Evolutionary conservation across 2,888 invertebrate genomes (phyloP).

Genomic region (Candidula unifasciata): DNA sequence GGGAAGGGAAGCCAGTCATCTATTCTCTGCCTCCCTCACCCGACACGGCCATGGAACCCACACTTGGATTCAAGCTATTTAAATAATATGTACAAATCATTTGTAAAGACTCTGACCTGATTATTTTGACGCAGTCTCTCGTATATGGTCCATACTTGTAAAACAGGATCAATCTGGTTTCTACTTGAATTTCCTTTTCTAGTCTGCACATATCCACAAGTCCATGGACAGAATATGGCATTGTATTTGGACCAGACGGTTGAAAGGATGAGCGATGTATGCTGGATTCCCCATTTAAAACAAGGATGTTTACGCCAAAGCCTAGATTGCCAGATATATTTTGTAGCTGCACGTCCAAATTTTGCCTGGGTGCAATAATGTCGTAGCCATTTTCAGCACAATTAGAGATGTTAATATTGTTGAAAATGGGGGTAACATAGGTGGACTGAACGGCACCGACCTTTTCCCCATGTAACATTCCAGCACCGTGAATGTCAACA

Average conservation of each 20-base stretch:
- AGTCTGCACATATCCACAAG: conserved; percentile 97
- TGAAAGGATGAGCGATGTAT: conserved; percentile 89
- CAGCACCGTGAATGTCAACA: conserved; percentile 91
- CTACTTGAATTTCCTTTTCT: conserved; percentile 91
- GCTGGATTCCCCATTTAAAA: conserved; percentile 89
- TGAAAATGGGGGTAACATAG: conserved; percentile 90
- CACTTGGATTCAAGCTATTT: too few species aligned
- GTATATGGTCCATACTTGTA: conserved; percentile 98
- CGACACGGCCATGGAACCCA: too few species aligned
- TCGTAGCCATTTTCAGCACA: conserved; percentile 95
- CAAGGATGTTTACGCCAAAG: conserved; percentile 91
- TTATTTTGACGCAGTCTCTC: conserved; percentile 97
- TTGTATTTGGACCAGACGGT: conserved; percentile 84
- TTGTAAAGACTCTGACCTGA: conserved; percentile 79
- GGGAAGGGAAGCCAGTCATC: too few species aligned
- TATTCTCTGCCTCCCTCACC: too few species aligned
- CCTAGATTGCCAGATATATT: conserved; percentile 86
- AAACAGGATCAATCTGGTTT: conserved; percentile 93
- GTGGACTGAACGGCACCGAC: conserved; percentile 93
- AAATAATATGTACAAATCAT: too few species aligned
- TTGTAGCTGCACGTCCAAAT: conserved; percentile 80
- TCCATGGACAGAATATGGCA: conserved; percentile 95
- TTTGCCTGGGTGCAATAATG: conserved; percentile 89
- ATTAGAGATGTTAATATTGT: conserved; percentile 87
- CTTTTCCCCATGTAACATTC: conserved; percentile 95